Conservation (phyloP, 2,888 invertebrate species). For the Rosalia funebris region DNA sequence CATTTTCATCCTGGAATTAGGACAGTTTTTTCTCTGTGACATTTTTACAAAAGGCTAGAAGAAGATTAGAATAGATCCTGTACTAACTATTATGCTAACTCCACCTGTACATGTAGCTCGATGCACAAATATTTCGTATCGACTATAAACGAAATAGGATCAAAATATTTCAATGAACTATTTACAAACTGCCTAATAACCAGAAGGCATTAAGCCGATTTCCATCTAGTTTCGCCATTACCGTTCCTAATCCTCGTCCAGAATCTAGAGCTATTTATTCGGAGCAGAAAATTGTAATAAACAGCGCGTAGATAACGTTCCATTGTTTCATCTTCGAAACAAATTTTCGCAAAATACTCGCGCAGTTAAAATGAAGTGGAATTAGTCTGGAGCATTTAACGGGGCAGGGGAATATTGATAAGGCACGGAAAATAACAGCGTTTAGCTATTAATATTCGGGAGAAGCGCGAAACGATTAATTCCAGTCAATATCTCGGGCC, state of each 20-base stretch:
- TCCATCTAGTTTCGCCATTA: not conserved
- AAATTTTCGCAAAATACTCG: constrained; percentile 34
- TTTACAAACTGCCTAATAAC: too few species aligned
- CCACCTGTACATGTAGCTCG: too few species aligned
- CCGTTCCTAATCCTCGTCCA: not conserved
- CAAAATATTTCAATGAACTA: too few species aligned
- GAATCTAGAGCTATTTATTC: not conserved
- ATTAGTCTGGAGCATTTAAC: constrained; percentile 42
- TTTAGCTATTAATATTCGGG: constrained; percentile 44
- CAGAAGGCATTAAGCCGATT: not conserved
- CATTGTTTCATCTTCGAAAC: constrained; percentile 34
- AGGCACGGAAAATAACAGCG: constrained; percentile 46
- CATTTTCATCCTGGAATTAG: too few species aligned
- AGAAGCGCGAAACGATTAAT: constrained; percentile 40
- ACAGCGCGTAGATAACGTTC: constrained; percentile 27
- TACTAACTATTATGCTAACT: too few species aligned
- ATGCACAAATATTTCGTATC: too few species aligned
- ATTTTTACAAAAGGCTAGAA: too few species aligned
- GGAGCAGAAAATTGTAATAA: constrained; percentile 29
- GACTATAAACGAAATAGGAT: too few species aligned
- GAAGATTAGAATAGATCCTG: too few species aligned
- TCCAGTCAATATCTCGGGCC: constrained; percentile 39
- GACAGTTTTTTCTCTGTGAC: too few species aligned
- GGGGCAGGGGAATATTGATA: constrained; percentile 44
- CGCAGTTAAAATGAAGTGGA: constrained; percentile 39